Evolutionary conservation across 2,888 invertebrate genomes (phyloP), one percentile per base, ranked within the genome.

Genomic region (Hetaerina titia): DNA sequence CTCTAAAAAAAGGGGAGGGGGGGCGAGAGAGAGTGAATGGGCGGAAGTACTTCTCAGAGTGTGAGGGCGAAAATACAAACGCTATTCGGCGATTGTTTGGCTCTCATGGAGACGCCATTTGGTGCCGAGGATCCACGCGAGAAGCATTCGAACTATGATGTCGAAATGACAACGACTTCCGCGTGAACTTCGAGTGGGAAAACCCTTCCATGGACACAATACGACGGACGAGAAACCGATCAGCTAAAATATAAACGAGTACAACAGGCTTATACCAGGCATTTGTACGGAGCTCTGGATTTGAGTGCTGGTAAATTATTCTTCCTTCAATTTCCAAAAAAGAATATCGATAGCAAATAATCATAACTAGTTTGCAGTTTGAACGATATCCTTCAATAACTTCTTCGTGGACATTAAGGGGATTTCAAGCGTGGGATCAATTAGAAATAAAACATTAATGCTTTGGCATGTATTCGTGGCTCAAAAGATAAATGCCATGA

Each of bases 41-140:
- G 31, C 81, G 81, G 81, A 81, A 81, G 81, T 81, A 22, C 81
- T 22, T 81, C 8, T 22, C 22, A 5, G 22, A 22, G 22, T 31
- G 31, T 0, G 81, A 31, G 31, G 9, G 81, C 31, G 31, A 81
- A 22, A 81, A 69, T 69, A n/a, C 69, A 69, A 69, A 22, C n/a
- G 25, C 81, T 81, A 31, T 81, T 81, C 81, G 81, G 31, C 81
- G 25, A 81, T 81, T 81, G 81, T 81, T 7, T 31, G 31, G 81
- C 31, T 31, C 81, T 25, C 81, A 11, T 22, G 81, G 81, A 81
- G 31, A 81, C 81, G 31, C 81, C 81, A 81, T 81, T 81, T 81
- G 81, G 81, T 81, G 81, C 81, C 81, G 31, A 81, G 81, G 81
- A 81, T 31, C 81, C 81, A 81, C 9, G 74, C 74, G 11, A 45